These are phyloP conservation scores for Trichechus manatus DNA, from an alignment of 2,113 vertebrate genomes.

Conservation along the genomic window DNA sequence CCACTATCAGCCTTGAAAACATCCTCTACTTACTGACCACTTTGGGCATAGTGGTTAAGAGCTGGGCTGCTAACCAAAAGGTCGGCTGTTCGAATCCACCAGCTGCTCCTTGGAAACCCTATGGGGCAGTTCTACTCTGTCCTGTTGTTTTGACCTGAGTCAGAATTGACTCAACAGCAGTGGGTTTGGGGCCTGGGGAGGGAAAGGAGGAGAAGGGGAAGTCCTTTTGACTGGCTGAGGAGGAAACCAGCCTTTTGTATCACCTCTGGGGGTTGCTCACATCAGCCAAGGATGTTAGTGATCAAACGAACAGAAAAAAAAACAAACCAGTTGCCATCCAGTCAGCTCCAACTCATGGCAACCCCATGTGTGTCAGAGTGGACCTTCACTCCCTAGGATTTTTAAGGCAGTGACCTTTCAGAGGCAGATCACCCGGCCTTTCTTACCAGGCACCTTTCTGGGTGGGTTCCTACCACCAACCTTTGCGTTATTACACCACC, in stretches of 20 bases:
- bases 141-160: no score
- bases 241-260: neutral
- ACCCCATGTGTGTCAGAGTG: neutral
- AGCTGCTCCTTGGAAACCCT: no score
- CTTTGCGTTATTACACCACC: neutral
- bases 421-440: neutral
- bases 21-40: neutral
- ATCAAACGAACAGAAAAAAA: neutral
- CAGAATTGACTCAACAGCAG: no score
- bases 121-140: no score
- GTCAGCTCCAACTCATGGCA: neutral
- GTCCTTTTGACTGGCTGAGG: fast-evolving
- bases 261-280: neutral
- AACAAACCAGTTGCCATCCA: neutral
- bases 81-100: no score
- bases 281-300: fast-evolving
- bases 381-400: neutral
- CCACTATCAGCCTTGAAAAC: neutral
- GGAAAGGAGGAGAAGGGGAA: neutral
- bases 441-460: neutral
- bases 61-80: no score
- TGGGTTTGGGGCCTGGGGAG: neutral
- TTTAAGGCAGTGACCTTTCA: neutral
- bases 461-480: neutral
- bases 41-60: no score